Evolutionary conservation across 2,113 vertebrate genomes (phyloP).

Genomic region (Orthonyx spaldingii): DNA sequence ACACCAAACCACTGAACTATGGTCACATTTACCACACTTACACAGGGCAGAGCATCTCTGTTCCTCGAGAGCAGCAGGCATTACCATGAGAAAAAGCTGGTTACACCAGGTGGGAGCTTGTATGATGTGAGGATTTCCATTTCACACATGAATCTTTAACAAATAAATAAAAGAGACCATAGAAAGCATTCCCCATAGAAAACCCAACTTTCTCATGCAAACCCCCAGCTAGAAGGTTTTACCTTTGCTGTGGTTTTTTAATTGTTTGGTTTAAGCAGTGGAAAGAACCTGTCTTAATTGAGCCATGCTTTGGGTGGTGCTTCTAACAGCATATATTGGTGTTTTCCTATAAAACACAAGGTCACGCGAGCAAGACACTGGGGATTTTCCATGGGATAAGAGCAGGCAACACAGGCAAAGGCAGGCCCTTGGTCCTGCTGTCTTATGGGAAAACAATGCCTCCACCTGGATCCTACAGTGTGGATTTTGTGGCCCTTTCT

Average conservation of each 20-base stretch:
- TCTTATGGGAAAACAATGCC: not conserved
- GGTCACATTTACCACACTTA: rapidly evolving
- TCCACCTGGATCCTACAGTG: not conserved
- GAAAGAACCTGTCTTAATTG: not conserved
- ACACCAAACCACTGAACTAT: not conserved
- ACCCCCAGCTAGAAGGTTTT: not conserved
- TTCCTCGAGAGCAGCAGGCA: not conserved
- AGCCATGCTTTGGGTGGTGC: not conserved
- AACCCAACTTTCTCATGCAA: not conserved
- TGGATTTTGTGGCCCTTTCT: not conserved
- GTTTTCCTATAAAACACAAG: not conserved
- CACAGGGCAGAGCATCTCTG: not conserved
- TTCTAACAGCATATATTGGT: not conserved
- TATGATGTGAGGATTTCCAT: not conserved
- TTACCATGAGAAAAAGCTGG: not conserved
- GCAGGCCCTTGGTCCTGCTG: too few species aligned
- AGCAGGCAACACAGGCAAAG: not conserved
- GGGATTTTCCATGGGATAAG: not conserved
- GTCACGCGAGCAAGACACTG: not conserved
- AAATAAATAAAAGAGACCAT: not conserved
- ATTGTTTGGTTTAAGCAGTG: not conserved
- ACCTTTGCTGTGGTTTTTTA: not conserved
- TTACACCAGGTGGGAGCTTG: not conserved
- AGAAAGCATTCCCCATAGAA: not conserved
- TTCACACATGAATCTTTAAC: not conserved